Base-by-base conservation (phyloP, 2,113 vertebrate species). In the Condylura cristata region DNA sequence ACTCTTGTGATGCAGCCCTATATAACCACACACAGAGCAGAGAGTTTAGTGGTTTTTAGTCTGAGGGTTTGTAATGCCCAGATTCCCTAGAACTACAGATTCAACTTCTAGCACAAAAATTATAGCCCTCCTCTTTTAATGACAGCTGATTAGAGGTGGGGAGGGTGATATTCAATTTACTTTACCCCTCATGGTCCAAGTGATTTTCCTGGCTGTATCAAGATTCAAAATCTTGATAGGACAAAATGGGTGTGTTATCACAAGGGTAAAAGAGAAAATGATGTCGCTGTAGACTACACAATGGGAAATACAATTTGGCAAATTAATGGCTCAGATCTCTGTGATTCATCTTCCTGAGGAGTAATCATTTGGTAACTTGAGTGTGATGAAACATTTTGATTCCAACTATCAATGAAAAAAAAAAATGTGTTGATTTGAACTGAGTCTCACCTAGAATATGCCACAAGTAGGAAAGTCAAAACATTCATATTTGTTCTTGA, bases 361-460 rank as follows among this genome's bases (percentile, higher is more conserved):
- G 32, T n/a, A 34, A 63, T 14, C 58, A 41, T 70, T 79, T 92
- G 60, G 65, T 87, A 88, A 70, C 61, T 34, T 76, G n/a, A 91
- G 44, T 79, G 71, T 86, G 70, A 93, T 58, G n/a, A 83, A 53
- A 72, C 16, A 6, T 37, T 79, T 81, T 39, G 16, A 68, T 56
- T 80, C 58, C 63, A 93, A 90, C 48, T 26, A 68, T 70, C 48
- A 70, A 39, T 16, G 70, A 61, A 93, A 94, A 37, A 95, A 61
- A 93, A 94, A 37, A 95, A 78, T 78, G 74, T 86, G 86, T 87
- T 53, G 46, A 39, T 96, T n/a, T 94, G 51, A 66, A 70, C 5
- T 66, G n/a, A 89, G 32, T 86, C 8, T 13, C 53, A 83, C 39
- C n/a, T 48, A 61, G 37, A 51, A 79, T 66, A 61, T 26, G 22